Percentiles rank a stretch among this genome's conserved stretches.
These are phyloP conservation scores for Corapipo altera DNA, from an alignment of 2,113 vertebrate species.

Conservation along the genomic window DNA sequence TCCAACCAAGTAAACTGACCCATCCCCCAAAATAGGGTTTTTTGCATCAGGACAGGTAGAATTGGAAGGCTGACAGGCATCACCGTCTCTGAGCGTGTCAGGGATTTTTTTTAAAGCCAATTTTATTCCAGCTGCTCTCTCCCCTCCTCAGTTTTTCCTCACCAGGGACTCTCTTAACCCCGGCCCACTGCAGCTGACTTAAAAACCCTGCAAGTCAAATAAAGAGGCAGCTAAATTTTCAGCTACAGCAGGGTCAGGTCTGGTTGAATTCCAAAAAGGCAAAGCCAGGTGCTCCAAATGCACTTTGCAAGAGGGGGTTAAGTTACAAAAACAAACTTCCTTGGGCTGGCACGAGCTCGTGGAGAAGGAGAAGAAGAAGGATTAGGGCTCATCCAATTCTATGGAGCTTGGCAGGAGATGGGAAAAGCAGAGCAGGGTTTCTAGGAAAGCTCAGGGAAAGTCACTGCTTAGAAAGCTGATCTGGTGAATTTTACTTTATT, in stretches of 20 bases:
- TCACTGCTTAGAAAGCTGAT: slow-evolving; percentile 58
- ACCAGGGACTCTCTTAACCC: slow-evolving; percentile 1
- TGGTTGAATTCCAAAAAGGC: background rate
- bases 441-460: slow-evolving; percentile 55
- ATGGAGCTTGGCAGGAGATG: slow-evolving; percentile 52
- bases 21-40: rapidly evolving
- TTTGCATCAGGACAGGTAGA: background rate
- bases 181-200: background rate
- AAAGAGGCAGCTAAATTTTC: slow-evolving; percentile 12
- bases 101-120: background rate
- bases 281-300: slow-evolving; percentile 39
- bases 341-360: background rate
- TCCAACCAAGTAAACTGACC: background rate
- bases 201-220: background rate
- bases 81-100: background rate
- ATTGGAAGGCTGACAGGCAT: background rate
- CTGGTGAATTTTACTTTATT: slow-evolving; percentile 13
- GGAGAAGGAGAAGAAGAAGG: background rate
- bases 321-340: slow-evolving; percentile 55
- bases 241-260: background rate
- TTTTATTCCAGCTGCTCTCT: slow-evolving; percentile 7
- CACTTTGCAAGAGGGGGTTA: slow-evolving; percentile 55
- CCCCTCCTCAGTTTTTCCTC: background rate
- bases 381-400: slow-evolving; percentile 54
- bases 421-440: slow-evolving; percentile 60